Conservation (phyloP, 1,140 invertebrate genomes). For the Drosophila teissieri region DNA sequence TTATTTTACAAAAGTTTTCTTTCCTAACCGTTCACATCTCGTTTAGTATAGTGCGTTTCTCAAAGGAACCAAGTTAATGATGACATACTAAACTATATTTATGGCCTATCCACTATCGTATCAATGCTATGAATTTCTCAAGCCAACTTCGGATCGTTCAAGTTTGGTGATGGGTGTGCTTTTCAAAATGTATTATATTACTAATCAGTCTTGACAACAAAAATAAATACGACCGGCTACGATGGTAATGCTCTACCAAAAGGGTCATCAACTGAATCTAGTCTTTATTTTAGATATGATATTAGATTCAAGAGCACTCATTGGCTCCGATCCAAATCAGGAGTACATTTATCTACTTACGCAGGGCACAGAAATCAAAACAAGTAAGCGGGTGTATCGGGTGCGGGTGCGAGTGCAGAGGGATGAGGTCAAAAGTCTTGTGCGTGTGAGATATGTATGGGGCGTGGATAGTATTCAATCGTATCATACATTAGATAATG, state of each 20-base stretch:
- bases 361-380: slow-evolving; percentile 15
- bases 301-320: no score
- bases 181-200: slow-evolving; percentile 58
- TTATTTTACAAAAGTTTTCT: slow-evolving; percentile 77
- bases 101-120: slow-evolving; percentile 59
- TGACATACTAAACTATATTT: slow-evolving; percentile 52
- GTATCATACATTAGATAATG: slow-evolving; percentile 73
- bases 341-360: slow-evolving; percentile 30
- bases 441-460: slow-evolving; percentile 63
- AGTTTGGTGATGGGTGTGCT: slow-evolving; percentile 25
- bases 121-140: slow-evolving; percentile 47
- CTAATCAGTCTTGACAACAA: slow-evolving; percentile 80
- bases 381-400: slow-evolving; percentile 24
- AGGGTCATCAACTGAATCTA: slow-evolving; percentile 9
- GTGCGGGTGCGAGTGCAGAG: slow-evolving; percentile 6
- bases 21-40: slow-evolving; percentile 50
- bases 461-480: slow-evolving; percentile 31
- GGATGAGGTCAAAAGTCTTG: slow-evolving; percentile 52
- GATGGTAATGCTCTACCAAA: slow-evolving; percentile 24
- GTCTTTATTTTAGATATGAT: background rate
- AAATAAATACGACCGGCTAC: slow-evolving; percentile 54
- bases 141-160: slow-evolving; percentile 5
- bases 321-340: background rate
- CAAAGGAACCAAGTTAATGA: slow-evolving; percentile 77
- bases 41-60: slow-evolving; percentile 70